Evolutionary conservation across 2,888 invertebrate species (phyloP).

Genomic region (Agrotis clavis): DNA sequence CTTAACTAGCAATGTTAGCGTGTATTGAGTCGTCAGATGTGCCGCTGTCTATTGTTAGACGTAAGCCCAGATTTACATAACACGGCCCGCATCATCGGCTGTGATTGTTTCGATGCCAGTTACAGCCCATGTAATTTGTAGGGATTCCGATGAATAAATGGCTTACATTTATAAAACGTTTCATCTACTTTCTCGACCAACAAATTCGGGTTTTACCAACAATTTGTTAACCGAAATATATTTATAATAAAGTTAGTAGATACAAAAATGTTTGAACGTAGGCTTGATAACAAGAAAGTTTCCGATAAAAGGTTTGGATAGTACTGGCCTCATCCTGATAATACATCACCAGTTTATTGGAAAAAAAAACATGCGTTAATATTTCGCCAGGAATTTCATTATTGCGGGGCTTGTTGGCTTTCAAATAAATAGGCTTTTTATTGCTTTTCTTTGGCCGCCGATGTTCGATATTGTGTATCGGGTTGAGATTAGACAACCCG

Average conservation of each 20-base stretch:
- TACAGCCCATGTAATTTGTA: conserved; percentile 87
- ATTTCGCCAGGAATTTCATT: conserved; percentile 89
- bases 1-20: conserved; percentile 71
- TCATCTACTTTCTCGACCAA: conserved; percentile 43
- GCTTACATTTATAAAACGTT: conserved; percentile 76
- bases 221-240: conserved; percentile 32
- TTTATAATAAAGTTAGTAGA: conserved; percentile 23
- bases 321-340: conserved; percentile 73
- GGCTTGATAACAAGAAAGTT: conserved; percentile 31
- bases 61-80: conserved; percentile 88
- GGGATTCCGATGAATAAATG: conserved; percentile 85
- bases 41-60: conserved; percentile 82
- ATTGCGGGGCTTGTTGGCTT: conserved; percentile 86
- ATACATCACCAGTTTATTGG: conserved; percentile 85
- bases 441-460: conserved; percentile 83
- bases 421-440: conserved; percentile 89
- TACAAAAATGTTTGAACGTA: conserved; percentile 9
- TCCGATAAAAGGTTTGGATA: conserved; percentile 43
- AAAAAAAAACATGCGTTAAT: conserved; percentile 87
- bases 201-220: conserved; percentile 35
- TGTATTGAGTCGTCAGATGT: conserved; percentile 77
- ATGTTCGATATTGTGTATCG: conserved; percentile 82
- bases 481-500: conserved; percentile 77
- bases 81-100: conserved; percentile 86
- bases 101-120: conserved; percentile 87